A percentile compares a stretch with the other conserved stretches of the same genome.
Conservation (phyloP, 2,113 vertebrate species). For the Coturnix japonica region DNA sequence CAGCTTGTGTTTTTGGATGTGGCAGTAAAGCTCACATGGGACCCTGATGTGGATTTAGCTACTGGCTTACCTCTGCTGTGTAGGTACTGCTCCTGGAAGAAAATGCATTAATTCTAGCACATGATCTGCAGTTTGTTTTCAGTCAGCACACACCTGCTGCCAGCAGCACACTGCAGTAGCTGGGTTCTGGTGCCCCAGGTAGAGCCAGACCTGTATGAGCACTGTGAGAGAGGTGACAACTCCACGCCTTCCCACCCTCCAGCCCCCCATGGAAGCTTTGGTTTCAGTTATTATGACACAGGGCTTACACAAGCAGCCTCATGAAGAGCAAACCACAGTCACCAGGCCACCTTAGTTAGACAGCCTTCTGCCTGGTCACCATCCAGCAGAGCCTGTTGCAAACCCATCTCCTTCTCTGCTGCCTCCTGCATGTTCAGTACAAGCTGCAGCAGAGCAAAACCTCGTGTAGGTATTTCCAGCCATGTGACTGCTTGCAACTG, state of each 20-base stretch:
- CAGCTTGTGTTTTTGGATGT: neutral
- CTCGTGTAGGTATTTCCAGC: neutral
- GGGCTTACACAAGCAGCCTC: neutral
- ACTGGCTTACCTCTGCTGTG: neutral
- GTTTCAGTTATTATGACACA: neutral
- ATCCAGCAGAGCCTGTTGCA: neutral
- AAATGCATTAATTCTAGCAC: neutral
- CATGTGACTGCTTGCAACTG: neutral
- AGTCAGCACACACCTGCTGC: neutral
- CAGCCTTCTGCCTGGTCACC: neutral
- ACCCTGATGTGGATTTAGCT: neutral
- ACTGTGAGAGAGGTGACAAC: neutral
- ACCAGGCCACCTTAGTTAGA: neutral
- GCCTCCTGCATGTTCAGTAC: neutral
- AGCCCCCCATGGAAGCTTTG: neutral
- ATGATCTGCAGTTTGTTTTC: neutral
- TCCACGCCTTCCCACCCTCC: neutral
- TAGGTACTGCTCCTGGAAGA: neutral
- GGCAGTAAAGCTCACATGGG: fast-evolving
- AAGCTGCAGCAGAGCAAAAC: neutral
- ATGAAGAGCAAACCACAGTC: neutral
- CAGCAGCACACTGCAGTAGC: neutral
- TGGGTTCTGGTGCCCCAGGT: fast-evolving
- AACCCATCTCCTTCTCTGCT: neutral
- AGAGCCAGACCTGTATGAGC: neutral